phyloP scores from a whole-genome alignment of 2,113 vertebrate genomes.

The Gasterosteus nipponicus region DNA sequence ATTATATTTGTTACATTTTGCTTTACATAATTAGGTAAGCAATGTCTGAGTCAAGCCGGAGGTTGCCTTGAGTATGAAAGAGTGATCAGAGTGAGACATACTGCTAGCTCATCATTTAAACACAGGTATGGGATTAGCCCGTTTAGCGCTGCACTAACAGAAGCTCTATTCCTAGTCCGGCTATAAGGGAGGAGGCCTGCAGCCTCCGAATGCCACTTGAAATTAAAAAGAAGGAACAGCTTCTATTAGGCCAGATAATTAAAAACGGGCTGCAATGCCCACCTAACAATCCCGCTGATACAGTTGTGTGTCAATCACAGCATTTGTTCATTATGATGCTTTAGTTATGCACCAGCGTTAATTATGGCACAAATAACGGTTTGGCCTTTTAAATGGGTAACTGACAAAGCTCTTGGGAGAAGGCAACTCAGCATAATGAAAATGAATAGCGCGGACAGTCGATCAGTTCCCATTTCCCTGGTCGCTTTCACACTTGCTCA shows the following conservation, averaged over 20 bases:
- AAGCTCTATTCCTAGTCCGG: neutral
- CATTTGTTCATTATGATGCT: constrained; percentile 36
- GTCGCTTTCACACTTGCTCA: constrained; percentile 9
- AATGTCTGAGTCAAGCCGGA: neutral
- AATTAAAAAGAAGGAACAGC: constrained; percentile 3
- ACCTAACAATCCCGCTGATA: constrained; percentile 27
- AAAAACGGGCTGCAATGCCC: neutral
- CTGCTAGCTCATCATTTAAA: neutral
- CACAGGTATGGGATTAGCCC: neutral
- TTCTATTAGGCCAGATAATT: constrained; percentile 21
- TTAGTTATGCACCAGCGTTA: constrained; percentile 44
- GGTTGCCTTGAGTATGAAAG: neutral
- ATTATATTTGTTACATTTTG: no score
- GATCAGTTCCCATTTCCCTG: constrained; percentile 33
- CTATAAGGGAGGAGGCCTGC: neutral
- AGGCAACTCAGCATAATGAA: constrained; percentile 49
- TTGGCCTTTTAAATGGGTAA: constrained; percentile 58
- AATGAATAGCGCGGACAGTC: constrained; percentile 34
- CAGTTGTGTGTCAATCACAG: constrained; percentile 42
- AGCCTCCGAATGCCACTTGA: neutral
- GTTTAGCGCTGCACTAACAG: neutral
- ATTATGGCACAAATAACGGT: constrained; percentile 37
- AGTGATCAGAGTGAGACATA: neutral
- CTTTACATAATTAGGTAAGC: no score
- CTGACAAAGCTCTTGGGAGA: constrained; percentile 29